Evolutionary conservation across 64 coral and sea anemone genomes (phyloP), one percentile per base, ranked within the genome.

Genomic region (Actinia tenebrosa): DNA sequence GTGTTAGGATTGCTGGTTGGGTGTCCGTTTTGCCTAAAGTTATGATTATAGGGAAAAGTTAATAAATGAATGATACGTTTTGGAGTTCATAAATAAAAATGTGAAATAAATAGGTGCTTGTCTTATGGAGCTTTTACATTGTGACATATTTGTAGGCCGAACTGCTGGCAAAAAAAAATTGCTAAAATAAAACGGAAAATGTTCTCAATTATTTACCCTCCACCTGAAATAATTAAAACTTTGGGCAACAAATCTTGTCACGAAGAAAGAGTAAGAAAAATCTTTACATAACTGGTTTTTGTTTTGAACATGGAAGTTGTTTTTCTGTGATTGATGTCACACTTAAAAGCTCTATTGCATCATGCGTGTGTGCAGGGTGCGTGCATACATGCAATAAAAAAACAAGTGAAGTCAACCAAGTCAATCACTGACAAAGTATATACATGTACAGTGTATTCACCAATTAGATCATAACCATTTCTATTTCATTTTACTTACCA

Each of bases 1-100:
- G 55, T 71, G 84, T 55, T 16, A 82, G 19, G 7, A 92, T 30
- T 45, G 55, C 79, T 53, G 90, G 90, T 18, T 26, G 22, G 27
- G 80, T 64, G 54, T 92, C 90, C 71, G 61, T 83, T 42, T 77
- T 64, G 53, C 90, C 90, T 92, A n/a, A 54, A n/a, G 64, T 25
- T 8, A 69, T 20, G 22, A 69, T 23, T 75, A 27, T 30, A 43
- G 37, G 69, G 69, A 23, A 58, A 54, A 80, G 54, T 50, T 25
- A 69, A 44, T 50, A 47, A 53, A 53, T 20, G 22, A 50, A 80
- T 80, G 45, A 20, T 47, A 80, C 53, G 15, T 50, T n/a, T 14
- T 75, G 69, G 19, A 1, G 13, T 43, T 9, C 3, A 14, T 13
- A 42, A 75, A 43, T 37, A 42, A 16, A 42, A n/a, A 18, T 1